Percentiles rank a stretch among this genome's conserved stretches.
Evolutionary conservation across 2,888 invertebrate species (phyloP).

Genomic region (Teleogryllus oceanicus): DNA sequence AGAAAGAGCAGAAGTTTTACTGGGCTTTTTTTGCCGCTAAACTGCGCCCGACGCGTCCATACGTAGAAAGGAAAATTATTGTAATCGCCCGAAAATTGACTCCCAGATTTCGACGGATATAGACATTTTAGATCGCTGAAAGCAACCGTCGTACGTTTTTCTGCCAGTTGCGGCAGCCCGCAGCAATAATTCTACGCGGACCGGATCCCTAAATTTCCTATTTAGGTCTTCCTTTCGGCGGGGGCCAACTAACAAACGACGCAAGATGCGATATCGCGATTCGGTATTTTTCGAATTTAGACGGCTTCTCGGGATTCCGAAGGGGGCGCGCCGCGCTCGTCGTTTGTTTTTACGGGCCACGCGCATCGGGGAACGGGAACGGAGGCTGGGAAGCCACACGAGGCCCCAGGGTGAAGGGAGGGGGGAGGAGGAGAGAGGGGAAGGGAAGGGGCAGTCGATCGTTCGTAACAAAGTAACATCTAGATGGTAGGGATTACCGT

Average conservation of each 20-base stretch:
- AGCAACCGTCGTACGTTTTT: background rate
- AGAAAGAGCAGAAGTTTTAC: no score
- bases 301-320: background rate
- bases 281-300: background rate
- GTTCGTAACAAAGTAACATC: no score
- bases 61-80: background rate
- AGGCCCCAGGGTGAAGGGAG: no score
- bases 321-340: no score
- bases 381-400: no score
- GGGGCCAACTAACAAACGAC: background rate
- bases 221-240: conserved; percentile 3
- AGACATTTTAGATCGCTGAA: background rate
- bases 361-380: no score
- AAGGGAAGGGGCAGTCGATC: no score
- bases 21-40: no score
- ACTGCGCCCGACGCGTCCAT: background rate
- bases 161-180: background rate
- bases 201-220: background rate
- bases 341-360: no score
- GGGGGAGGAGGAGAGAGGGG: no score
- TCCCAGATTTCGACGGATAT: conserved; percentile 9
- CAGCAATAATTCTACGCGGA: background rate
- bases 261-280: no score
- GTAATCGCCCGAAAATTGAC: background rate
- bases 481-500: no score